Percentiles rank a stretch among this genome's conserved stretches.
Evolutionary conservation across 2,888 invertebrate genomes (phyloP).

Genomic region (Psococerastis gibbosa): DNA sequence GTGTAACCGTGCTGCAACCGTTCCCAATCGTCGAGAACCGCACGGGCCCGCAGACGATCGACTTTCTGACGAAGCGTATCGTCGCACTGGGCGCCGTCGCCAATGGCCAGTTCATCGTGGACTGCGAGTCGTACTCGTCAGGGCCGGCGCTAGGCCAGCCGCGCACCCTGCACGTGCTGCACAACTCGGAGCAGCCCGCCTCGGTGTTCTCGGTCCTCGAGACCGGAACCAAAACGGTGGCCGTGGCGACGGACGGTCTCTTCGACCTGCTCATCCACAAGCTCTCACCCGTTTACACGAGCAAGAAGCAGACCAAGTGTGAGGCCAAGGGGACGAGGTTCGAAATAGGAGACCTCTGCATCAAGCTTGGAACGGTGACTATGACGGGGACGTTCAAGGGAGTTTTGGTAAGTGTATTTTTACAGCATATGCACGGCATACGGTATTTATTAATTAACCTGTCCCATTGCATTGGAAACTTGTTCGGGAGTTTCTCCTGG

Average conservation of each 20-base stretch:
- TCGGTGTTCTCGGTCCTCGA: conserved; percentile 85
- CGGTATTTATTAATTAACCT: neutral
- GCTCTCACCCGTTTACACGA: conserved; percentile 67
- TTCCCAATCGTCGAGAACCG: conserved; percentile 76
- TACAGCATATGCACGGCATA: neutral
- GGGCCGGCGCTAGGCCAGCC: conserved; percentile 56
- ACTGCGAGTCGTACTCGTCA: conserved; percentile 84
- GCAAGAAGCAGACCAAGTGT: conserved; percentile 48
- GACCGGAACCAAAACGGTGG: conserved; percentile 65
- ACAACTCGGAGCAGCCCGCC: conserved; percentile 89
- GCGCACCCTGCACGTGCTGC: conserved; percentile 76
- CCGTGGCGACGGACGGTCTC: conserved; percentile 74
- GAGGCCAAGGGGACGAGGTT: conserved; percentile 78
- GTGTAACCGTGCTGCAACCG: conserved; percentile 38
- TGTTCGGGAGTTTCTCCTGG: too few relatives aligned
- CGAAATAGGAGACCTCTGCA: conserved; percentile 79
- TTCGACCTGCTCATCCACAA: conserved; percentile 85
- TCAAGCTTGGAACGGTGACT: conserved; percentile 82
- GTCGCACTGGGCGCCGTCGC: conserved; percentile 70
- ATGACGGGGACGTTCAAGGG: conserved; percentile 89
- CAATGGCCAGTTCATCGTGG: conserved; percentile 79
- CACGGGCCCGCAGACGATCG: conserved; percentile 79
- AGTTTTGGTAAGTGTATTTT: conserved; percentile 45
- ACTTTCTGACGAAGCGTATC: conserved; percentile 67
- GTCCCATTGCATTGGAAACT: too few relatives aligned